Evolutionary conservation across 1,140 invertebrate species (phyloP).

Genomic region (Venturia canescens): DNA sequence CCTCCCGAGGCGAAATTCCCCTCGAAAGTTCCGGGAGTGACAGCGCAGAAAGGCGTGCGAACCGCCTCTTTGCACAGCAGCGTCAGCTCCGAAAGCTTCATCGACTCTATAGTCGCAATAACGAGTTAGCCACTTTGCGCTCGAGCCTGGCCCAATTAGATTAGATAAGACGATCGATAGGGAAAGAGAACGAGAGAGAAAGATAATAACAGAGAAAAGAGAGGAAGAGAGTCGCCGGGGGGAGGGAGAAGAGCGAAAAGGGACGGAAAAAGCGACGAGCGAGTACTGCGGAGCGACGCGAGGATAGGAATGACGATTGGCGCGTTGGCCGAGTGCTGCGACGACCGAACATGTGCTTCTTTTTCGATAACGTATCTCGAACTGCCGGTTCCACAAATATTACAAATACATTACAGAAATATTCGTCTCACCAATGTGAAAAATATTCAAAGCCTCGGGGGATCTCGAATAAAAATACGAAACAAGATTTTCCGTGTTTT

Average conservation of each 20-base stretch:
- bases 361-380: conserved; percentile 10
- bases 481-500: too few relatives aligned
- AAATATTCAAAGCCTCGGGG: neutral
- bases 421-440: neutral
- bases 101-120: neutral
- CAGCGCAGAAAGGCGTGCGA: too few relatives aligned
- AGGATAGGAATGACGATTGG: conserved; percentile 4
- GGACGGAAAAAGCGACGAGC: neutral
- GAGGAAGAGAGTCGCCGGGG: neutral
- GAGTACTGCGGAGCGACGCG: neutral
- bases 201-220: neutral
- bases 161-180: conserved; percentile 18
- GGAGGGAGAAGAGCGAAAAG: too few relatives aligned
- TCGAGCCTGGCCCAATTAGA: conserved; percentile 15
- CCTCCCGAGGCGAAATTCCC: too few relatives aligned
- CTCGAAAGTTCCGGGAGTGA: too few relatives aligned
- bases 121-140: neutral
- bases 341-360: neutral
- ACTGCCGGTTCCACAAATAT: neutral
- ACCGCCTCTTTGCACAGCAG: neutral
- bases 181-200: neutral
- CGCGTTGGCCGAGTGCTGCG: neutral
- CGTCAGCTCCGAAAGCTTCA: neutral
- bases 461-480: too few relatives aligned
- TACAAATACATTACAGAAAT: neutral